phyloP scores from a whole-genome alignment of 2,113 vertebrate genomes.

The Chloropsis hardwickii region DNA sequence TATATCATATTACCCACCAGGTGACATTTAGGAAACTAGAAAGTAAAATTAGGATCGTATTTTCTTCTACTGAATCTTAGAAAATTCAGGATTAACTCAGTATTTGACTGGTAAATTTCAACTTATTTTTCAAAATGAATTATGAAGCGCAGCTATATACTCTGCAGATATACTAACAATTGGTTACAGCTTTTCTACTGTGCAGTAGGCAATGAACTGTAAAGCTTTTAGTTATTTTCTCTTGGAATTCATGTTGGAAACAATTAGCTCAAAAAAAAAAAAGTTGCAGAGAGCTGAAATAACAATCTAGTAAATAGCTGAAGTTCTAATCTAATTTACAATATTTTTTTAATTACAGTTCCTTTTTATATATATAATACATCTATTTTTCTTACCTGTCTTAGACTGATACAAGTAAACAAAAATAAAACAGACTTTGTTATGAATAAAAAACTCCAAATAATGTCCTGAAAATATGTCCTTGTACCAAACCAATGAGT shows the following conservation, averaged over 20 bases:
- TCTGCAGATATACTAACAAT: not conserved
- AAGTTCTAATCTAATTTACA: not conserved
- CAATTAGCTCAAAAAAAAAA: not conserved
- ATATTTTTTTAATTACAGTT: not conserved
- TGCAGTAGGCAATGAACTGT: not conserved
- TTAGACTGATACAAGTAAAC: not conserved
- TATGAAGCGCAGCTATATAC: not conserved
- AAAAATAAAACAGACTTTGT: not conserved
- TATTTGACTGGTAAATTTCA: not conserved
- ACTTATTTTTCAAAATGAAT: not conserved
- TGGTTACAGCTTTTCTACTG: not conserved
- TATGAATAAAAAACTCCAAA: not conserved
- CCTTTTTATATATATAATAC: not conserved
- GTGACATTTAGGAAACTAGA: conserved; percentile 20
- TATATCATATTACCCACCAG: not conserved
- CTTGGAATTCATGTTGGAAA: not conserved
- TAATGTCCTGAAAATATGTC: not conserved
- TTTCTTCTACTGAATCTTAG: not conserved
- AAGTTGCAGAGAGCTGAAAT: not conserved
- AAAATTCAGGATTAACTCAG: not conserved
- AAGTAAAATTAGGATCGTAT: not conserved
- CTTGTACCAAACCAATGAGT: not conserved
- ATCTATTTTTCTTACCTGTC: not conserved
- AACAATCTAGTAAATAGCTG: not conserved
- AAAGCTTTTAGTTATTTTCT: not conserved